Conservation (phyloP, 2,888 invertebrate species). For the Epinotia demarniana region DNA sequence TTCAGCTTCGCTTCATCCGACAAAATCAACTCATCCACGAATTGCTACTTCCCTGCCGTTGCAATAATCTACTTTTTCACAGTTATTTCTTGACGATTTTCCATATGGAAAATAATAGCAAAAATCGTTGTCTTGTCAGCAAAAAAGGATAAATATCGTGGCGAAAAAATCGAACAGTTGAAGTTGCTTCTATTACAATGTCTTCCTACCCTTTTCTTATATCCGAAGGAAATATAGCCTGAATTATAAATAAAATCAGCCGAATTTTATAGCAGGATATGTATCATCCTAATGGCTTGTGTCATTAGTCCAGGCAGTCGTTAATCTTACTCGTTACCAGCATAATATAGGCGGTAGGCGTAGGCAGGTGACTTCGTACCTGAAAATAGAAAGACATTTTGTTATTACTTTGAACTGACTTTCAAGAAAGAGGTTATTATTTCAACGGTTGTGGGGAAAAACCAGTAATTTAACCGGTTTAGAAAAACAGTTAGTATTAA, state of each 20-base stretch:
- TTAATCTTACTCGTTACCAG: slow-evolving; percentile 25
- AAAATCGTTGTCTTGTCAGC: too few species aligned
- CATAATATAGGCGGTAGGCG: not conserved
- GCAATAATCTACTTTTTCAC: too few species aligned
- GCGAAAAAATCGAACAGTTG: too few species aligned
- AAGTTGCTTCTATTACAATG: not conserved
- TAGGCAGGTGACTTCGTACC: slow-evolving; percentile 27
- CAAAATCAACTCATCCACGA: too few species aligned
- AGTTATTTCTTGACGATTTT: too few species aligned
- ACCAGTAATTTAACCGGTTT: too few species aligned
- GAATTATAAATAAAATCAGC: slow-evolving; percentile 6
- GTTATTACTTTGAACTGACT: not conserved
- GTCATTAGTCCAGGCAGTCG: slow-evolving; percentile 29
- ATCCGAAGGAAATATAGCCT: not conserved
- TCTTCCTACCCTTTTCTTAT: not conserved
- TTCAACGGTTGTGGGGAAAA: too few species aligned
- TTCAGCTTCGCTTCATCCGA: too few species aligned
- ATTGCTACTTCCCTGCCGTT: too few species aligned
- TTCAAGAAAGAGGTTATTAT: not conserved
- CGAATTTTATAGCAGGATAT: slow-evolving; percentile 14
- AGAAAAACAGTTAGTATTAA: too few species aligned
- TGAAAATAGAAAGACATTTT: slow-evolving; percentile 8
- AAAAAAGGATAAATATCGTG: too few species aligned
- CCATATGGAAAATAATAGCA: too few species aligned
- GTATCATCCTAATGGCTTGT: slow-evolving; percentile 22